Percentiles rank a stretch among this genome's conserved stretches.
phyloP scores from a whole-genome alignment of 2,888 invertebrate genomes.

The Hydriomena furcata region DNA sequence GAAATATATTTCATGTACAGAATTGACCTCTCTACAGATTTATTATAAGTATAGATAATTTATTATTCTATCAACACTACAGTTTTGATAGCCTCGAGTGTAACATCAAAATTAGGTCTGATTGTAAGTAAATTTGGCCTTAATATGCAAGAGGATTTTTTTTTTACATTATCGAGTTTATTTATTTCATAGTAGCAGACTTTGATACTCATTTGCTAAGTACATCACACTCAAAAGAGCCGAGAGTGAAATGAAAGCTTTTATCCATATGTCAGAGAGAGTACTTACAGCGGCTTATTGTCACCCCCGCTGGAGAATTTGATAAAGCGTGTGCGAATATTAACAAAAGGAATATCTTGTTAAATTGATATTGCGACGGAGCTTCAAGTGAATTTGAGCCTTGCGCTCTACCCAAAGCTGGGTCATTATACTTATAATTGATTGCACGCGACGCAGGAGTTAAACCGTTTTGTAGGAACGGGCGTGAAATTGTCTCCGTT shows the following conservation, averaged over 20 bases:
- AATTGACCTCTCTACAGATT: no score
- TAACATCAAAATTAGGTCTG: not conserved
- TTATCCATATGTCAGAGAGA: conserved; percentile 83
- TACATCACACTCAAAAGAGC: conserved; percentile 75
- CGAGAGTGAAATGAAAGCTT: conserved; percentile 83
- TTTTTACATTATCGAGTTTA: not conserved
- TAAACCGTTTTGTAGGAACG: conserved; percentile 63
- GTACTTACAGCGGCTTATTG: conserved; percentile 84
- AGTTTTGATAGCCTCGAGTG: no score
- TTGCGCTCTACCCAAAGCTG: conserved; percentile 36
- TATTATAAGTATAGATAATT: no score
- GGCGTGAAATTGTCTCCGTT: conserved; percentile 82
- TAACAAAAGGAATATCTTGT: conserved; percentile 84
- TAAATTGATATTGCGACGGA: conserved; percentile 76
- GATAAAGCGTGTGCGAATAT: conserved; percentile 84
- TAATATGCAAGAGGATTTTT: no score
- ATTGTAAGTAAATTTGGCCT: not conserved
- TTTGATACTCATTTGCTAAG: conserved; percentile 43
- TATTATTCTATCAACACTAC: no score
- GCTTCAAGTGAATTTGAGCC: conserved; percentile 57
- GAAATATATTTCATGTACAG: no score
- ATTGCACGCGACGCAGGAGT: conserved; percentile 47
- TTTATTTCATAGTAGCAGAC: conserved; percentile 5
- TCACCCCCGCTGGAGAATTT: conserved; percentile 84
- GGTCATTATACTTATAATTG: conserved; percentile 51